Evolutionary conservation across 2,113 vertebrate species (phyloP).

Genomic region (Zootoca vivipara): DNA sequence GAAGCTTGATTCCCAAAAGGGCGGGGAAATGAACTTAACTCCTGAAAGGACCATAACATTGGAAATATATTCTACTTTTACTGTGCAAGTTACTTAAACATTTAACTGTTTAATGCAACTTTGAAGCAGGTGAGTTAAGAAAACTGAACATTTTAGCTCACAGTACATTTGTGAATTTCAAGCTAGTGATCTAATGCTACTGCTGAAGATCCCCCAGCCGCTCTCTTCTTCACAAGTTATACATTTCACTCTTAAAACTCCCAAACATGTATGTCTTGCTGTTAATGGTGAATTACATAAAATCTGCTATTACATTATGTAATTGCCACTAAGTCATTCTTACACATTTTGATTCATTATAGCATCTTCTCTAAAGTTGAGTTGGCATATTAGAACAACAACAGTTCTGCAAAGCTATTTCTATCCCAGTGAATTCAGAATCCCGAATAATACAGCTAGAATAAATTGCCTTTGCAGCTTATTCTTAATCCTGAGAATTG

Average conservation of each 20-base stretch:
- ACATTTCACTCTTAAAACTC: neutral
- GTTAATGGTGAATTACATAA: neutral
- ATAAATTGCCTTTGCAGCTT: neutral
- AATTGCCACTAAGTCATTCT: neutral
- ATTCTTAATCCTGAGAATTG: constrained; percentile 1
- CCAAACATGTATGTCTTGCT: neutral
- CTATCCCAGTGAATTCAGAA: neutral
- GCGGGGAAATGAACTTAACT: neutral
- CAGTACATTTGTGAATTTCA: neutral
- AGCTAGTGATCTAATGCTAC: neutral
- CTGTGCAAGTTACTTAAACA: neutral
- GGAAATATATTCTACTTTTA: neutral
- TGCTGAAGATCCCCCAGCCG: too few relatives aligned
- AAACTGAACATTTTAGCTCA: neutral
- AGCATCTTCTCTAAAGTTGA: neutral
- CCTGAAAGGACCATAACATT: neutral
- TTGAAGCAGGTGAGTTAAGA: neutral
- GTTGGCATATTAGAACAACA: neutral
- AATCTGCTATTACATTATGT: neutral
- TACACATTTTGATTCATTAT: neutral
- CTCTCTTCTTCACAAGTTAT: neutral
- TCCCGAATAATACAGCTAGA: neutral
- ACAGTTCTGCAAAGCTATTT: neutral
- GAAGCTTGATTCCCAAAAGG: neutral
- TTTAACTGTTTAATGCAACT: neutral